phyloP scores from a whole-genome alignment of 2,113 vertebrate species.

The Rhegmatorhina hoffmannsi region DNA sequence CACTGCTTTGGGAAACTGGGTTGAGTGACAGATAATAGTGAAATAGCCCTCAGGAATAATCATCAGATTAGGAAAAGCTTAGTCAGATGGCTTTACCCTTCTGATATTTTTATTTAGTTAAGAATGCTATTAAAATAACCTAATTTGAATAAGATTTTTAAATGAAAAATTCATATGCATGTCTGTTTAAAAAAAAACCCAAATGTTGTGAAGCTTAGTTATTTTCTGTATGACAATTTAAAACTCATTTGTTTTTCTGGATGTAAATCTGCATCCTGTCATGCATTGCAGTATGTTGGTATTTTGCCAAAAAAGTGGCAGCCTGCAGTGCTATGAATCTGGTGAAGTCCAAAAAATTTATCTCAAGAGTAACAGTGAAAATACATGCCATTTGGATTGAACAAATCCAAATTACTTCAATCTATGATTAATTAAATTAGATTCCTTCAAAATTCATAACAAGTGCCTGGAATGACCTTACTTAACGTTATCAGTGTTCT shows the following conservation, averaged over 20 bases:
- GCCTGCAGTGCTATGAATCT: background rate
- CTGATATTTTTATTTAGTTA: background rate
- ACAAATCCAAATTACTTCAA: background rate
- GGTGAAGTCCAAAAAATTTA: background rate
- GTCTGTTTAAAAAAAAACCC: background rate
- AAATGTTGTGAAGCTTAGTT: background rate
- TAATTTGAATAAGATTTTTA: background rate
- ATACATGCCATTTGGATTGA: background rate
- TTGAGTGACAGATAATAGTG: background rate
- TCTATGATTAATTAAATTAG: constrained; percentile 3
- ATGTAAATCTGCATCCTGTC: background rate
- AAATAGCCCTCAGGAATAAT: constrained; percentile 6
- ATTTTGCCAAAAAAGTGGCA: background rate
- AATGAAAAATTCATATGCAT: background rate
- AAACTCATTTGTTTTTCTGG: background rate
- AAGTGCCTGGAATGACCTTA: background rate
- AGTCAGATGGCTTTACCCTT: background rate
- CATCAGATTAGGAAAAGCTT: background rate
- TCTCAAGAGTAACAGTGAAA: background rate
- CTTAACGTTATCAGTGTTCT: background rate
- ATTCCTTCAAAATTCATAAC: background rate
- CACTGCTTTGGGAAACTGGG: constrained; percentile 2
- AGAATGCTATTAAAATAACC: background rate
- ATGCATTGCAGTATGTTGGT: background rate
- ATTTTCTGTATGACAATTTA: background rate